Conservation (phyloP, 2,888 invertebrate species). For the Sipha maydis region DNA sequence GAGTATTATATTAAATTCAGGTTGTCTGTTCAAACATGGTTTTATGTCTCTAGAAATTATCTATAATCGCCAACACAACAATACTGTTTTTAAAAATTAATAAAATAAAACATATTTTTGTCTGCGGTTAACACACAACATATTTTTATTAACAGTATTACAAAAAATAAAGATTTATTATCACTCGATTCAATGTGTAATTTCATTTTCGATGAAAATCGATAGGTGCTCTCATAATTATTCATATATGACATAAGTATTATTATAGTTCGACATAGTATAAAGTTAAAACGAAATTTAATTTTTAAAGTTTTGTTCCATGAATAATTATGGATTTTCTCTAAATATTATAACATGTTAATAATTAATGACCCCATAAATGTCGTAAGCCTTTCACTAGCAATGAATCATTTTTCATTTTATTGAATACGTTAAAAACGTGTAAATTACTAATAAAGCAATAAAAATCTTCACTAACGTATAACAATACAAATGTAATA, state of each 20-base stretch:
- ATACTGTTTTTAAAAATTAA: neutral
- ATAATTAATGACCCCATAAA: slow-evolving; percentile 54
- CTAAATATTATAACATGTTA: slow-evolving; percentile 27
- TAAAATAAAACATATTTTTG: neutral
- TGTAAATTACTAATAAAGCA: slow-evolving; percentile 28
- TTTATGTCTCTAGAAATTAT: neutral
- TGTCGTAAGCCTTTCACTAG: slow-evolving; percentile 44
- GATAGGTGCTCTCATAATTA: too few species aligned
- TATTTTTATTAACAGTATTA: too few species aligned
- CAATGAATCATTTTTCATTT: slow-evolving; percentile 43
- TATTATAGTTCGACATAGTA: too few species aligned
- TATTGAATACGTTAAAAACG: slow-evolving; percentile 31
- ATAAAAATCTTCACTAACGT: neutral
- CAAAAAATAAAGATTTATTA: too few species aligned
- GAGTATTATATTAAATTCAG: neutral
- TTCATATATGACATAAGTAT: too few species aligned
- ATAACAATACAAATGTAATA: neutral
- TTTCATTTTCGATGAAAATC: too few species aligned
- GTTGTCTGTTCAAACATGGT: neutral
- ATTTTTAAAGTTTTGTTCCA: neutral
- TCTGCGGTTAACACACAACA: neutral
- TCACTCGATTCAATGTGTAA: too few species aligned
- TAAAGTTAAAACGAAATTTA: neutral
- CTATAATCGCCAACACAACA: neutral
- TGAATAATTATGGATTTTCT: slow-evolving; percentile 9